Base-by-base conservation (phyloP, 1,140 invertebrate genomes). In the Lutraria rhynchaena region DNA sequence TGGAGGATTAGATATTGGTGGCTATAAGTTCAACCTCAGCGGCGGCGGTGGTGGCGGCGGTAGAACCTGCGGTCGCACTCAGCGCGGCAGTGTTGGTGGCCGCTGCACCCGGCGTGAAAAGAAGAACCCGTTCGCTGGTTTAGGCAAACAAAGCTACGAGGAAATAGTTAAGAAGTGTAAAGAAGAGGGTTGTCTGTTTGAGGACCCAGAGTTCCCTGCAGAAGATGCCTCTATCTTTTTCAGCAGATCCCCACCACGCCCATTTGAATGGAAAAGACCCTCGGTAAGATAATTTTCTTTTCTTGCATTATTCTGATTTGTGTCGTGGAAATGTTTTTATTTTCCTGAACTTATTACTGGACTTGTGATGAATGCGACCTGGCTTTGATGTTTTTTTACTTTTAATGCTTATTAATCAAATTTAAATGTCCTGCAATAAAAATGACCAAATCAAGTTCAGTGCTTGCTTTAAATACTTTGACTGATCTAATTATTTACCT, bases 141-240 rank as follows among this genome's bases (percentile, higher is more conserved):
- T 91, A 19, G 76, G 53, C 1, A 78, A 87, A 19, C 89, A 91
- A 76, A 89, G 84, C 49, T 91, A 89, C 70, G 89, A 89, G 7
- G 81, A 87, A 35, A 87, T 91, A 46, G 88, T 86, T 31, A 81
- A 85, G 46, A 83, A 87, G 65, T 91, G 90, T 63, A 75, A 83
- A 35, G 84, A 85, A 31, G 84, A 89, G 46, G 87, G 90, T 44
- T 82, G 81, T 49, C 82, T 91, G 41, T 92, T 92, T 86, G 90
- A 92, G 75, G 91, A 92, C 82, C 89, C 90, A 3, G 90, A 91
- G 41, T 92, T 92, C 76, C 85, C 82, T 19, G 89, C 91, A 1
- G 81, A 82, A 27, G 87, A 91, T 60, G 31, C 51, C 0, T 89
- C 89, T 22, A 87, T 92, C 27, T 92, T 91, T 83, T 92, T 88